Evolutionary conservation across 1,140 invertebrate species (phyloP).

Genomic region (Pseudomyrmex flavicornis): DNA sequence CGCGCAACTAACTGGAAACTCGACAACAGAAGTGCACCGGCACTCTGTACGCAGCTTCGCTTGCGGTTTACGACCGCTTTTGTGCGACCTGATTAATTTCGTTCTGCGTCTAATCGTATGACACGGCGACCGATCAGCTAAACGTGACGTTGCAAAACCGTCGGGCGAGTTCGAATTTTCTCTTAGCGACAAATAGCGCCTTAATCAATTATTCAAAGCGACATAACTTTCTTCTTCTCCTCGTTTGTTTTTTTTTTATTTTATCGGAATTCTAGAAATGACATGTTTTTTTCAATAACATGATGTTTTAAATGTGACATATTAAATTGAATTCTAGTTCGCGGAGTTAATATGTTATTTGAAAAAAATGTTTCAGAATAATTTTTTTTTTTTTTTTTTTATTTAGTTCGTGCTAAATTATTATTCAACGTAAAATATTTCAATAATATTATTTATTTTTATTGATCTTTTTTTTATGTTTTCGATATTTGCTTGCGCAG

Average conservation of each 20-base stretch:
- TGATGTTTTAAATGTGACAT: too few species aligned
- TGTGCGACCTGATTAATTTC: constrained; percentile 22
- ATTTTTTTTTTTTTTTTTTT: too few species aligned
- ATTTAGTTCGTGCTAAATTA: too few species aligned
- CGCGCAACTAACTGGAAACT: constrained; percentile 81
- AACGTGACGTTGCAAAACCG: constrained; percentile 33
- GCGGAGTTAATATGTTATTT: too few species aligned
- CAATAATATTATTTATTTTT: too few species aligned
- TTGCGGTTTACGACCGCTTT: not conserved
- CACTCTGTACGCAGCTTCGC: not conserved
- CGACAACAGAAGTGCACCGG: constrained; percentile 73
- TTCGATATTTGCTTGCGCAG: too few species aligned
- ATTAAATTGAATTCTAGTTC: too few species aligned
- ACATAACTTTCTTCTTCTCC: not conserved
- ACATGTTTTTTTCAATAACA: not conserved
- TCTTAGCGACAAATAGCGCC: not conserved
- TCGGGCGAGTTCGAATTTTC: constrained; percentile 11
- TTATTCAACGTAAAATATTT: not conserved
- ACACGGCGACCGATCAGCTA: constrained; percentile 22
- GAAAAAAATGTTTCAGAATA: too few species aligned
- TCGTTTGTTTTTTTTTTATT: not conserved
- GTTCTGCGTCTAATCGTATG: constrained; percentile 19
- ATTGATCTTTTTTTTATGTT: not conserved
- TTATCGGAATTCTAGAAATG: not conserved
- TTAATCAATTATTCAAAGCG: constrained; percentile 1